Base-by-base conservation (phyloP, 2,797 vertebrate genomes). In the Loris lydekkerianus region DNA sequence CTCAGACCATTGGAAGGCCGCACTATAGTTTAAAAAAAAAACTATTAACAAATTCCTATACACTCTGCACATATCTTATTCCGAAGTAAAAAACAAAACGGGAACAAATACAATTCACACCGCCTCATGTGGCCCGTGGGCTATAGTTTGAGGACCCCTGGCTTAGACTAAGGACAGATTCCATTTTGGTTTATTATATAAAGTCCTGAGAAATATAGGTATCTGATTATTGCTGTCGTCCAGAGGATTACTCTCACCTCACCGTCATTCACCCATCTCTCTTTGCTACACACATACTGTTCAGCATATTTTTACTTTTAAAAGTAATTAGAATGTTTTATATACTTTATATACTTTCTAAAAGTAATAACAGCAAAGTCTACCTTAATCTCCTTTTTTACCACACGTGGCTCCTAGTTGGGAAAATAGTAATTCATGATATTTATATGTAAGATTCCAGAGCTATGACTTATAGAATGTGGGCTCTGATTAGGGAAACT, bases 101-200 rank as follows among this genome's bases (percentile, higher is more conserved):
- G 40, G 40, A 40, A 40, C 40, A 40, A 40, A 40, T 40, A 40
- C 40, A 40, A 40, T 40, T 40, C 40, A 40, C 40, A 40, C 40
- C 5, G 40, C 40, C 40, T 40, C 40, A 40, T 40, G 40, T 40
- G 40, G 40, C 40, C 40, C 40, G 40, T 40, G 40, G 40, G 40
- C 40, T 5, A 5, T 40, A 40, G 40, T 40, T 40, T 40, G 40
- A 40, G 40, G 40, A 40, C 40, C 40, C 40, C 40, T 40, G 40
- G 3, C 40, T 49, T 86, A 56, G 37, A 78, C 60, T 58, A 86
- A 58, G 43, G 34, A 70, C 46, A 91, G 46, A 63, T 91, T 80
- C 49, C n/a, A 87, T 88, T 94, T 70, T 15, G 34, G 96, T 96
- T 96, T 93, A 86, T 95, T 87, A 95, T 63, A 37, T 95, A 29